phyloP scores from a whole-genome alignment of 2,888 invertebrate genomes.

The Cryptops parisi region DNA sequence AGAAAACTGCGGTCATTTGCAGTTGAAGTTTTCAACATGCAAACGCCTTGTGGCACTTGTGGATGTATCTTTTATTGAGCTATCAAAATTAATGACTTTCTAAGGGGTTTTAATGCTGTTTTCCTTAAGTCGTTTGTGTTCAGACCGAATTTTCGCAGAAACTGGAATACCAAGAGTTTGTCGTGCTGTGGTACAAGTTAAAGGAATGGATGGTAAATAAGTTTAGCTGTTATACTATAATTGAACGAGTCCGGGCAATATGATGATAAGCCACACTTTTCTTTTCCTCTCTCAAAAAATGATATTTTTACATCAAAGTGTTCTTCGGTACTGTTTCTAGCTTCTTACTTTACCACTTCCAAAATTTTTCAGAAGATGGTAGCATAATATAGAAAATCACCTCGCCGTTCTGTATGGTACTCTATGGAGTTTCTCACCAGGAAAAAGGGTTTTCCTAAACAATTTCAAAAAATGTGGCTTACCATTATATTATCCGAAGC shows the following conservation, averaged over 20 bases:
- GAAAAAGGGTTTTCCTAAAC: too few relatives aligned
- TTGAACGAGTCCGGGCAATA: too few relatives aligned
- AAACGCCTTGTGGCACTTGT: conserved; percentile 1
- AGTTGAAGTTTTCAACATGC: conserved; percentile 6
- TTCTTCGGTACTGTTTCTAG: too few relatives aligned
- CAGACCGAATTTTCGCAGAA: conserved; percentile 1
- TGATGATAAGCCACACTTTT: neutral
- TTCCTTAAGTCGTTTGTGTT: too few relatives aligned
- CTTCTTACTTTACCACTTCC: neutral
- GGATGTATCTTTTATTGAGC: conserved; percentile 5
- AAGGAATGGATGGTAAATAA: conserved; percentile 4
- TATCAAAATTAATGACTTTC: too few relatives aligned
- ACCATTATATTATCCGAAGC: too few relatives aligned
- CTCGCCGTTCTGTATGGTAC: too few relatives aligned
- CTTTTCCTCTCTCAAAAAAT: neutral
- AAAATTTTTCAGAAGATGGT: neutral
- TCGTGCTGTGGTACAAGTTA: neutral
- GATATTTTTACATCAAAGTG: too few relatives aligned
- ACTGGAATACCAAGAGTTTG: conserved; percentile 1
- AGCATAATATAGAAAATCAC: neutral
- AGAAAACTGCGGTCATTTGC: conserved; percentile 9
- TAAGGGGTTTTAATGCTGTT: neutral
- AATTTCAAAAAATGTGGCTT: too few relatives aligned
- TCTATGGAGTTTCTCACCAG: too few relatives aligned
- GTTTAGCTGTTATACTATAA: neutral